A percentile compares a stretch with the other conserved stretches of the same genome.
Evolutionary conservation across 1,140 invertebrate species (phyloP).

Genomic region (Caenorhabditis remanei): DNA sequence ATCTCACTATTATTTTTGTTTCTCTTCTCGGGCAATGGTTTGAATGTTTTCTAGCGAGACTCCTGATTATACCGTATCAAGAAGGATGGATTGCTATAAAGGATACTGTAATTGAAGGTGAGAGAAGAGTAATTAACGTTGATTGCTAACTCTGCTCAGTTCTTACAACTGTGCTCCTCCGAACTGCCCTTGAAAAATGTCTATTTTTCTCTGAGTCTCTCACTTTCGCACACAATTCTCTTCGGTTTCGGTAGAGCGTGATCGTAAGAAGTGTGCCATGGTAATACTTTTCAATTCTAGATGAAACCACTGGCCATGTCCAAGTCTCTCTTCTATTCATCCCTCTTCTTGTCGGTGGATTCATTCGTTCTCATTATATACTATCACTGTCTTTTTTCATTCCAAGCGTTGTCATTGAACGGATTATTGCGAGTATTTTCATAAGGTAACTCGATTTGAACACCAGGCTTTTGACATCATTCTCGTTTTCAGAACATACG

Average conservation of each 20-base stretch:
- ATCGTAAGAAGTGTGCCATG: too few species aligned
- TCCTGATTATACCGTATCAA: conserved; percentile 16
- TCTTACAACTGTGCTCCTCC: too few species aligned
- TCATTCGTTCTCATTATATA: not conserved
- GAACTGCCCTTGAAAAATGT: too few species aligned
- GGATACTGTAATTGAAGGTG: conserved; percentile 1
- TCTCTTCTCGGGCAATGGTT: not conserved
- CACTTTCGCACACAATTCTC: too few species aligned
- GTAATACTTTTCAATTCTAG: too few species aligned
- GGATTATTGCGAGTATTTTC: not conserved
- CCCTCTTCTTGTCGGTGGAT: not conserved
- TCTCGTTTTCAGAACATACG: not conserved
- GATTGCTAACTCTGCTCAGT: too few species aligned
- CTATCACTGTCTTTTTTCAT: not conserved
- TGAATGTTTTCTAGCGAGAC: not conserved
- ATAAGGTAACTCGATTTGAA: not conserved
- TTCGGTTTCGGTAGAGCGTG: too few species aligned
- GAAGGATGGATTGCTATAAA: conserved; percentile 12
- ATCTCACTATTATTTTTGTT: not conserved
- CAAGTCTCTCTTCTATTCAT: not conserved
- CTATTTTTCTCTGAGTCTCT: too few species aligned
- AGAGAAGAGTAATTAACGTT: too few species aligned
- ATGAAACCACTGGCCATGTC: not conserved
- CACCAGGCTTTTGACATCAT: not conserved
- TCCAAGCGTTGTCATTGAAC: not conserved